Base-by-base conservation (phyloP, 1,140 invertebrate genomes). In the Battus philenor region DNA sequence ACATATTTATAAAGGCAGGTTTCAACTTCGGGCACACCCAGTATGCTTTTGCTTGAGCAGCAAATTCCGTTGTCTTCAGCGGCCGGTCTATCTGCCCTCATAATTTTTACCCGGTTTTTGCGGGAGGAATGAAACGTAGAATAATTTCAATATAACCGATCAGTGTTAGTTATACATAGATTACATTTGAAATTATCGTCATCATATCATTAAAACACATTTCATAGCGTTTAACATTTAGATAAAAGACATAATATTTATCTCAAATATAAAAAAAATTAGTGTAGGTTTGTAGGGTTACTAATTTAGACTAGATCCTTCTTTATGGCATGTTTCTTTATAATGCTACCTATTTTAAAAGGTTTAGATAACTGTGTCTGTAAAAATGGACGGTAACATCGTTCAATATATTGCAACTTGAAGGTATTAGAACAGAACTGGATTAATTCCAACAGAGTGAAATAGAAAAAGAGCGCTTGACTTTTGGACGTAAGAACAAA, bases 141-240 rank as follows among this genome's bases (percentile, higher is more conserved):
- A 16, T 41, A 27, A 11, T 41, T 27, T 41, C 38, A 41, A 41
- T 46, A 12, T 47, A 49, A 27, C 24, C 13, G 8, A 31, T 36
- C 43, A 27, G 43, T 58, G 43, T 50, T 56, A 60, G 48, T 30
- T 54, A 46, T 64, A n/a, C n/a, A 22, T 32, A 57, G 52, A 52
- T 27, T 50, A 65, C 58, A 60, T 54, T 53, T 54, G 49, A 64
- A 65, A 68, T 74, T 67, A 68, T 71, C 69, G 72, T 62, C 47
- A 68, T 73, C 78, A 79, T 82, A 79, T 82, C 78, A 77, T 71
- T 60, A 50, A 31, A 58, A 71, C 50, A 67, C 60, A 68, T 68
- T 56, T 64, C 65, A 68, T 68, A 64, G 58, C 56, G 52, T 54
- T 60, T 50, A 61, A 65, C 58, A 61, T 68, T 49, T 73, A 70